These are phyloP conservation scores for Chaetura pelagica DNA, from an alignment of 2,113 vertebrate species.

Conservation along the genomic window DNA sequence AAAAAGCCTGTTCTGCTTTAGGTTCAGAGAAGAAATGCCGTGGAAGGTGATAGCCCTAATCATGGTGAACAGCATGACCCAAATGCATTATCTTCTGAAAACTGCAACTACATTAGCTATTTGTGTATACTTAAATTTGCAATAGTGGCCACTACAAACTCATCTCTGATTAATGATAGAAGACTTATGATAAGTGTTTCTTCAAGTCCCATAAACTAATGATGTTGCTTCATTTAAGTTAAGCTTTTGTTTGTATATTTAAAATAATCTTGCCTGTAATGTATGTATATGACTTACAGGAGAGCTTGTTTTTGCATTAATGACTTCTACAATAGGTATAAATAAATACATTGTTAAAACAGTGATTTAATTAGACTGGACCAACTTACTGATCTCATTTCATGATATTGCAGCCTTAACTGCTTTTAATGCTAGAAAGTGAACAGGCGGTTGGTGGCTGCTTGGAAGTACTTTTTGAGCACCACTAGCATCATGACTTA, in stretches of 20 bases:
- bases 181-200: background rate
- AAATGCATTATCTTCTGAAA: background rate
- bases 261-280: background rate
- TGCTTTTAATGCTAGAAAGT: background rate
- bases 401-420: background rate
- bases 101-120: background rate
- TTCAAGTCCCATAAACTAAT: background rate
- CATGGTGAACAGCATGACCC: background rate
- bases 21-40: background rate
- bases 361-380: background rate
- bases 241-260: background rate
- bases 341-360: background rate
- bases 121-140: background rate
- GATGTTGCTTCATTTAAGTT: background rate
- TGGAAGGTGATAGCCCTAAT: background rate
- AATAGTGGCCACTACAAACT: background rate
- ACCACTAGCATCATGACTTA: background rate
- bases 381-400: background rate
- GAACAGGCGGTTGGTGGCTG: background rate
- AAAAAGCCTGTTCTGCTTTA: background rate
- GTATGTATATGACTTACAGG: background rate
- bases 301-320: background rate
- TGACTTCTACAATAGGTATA: background rate
- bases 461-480: background rate
- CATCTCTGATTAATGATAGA: background rate